Percentiles rank a stretch among this genome's conserved stretches.
Conservation (phyloP, 2,888 invertebrate species). For the Lathronympha strigana region DNA sequence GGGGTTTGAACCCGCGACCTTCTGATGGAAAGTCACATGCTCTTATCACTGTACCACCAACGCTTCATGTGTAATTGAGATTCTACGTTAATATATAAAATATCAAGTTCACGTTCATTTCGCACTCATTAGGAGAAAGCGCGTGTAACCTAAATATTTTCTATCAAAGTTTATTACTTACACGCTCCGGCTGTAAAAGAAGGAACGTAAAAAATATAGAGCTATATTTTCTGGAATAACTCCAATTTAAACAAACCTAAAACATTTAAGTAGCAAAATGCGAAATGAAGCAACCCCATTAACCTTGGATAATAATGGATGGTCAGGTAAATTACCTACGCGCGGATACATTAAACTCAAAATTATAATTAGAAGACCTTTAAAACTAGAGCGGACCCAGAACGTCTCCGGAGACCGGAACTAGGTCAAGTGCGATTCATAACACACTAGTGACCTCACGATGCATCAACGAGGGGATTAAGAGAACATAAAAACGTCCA, state of each 20-base stretch:
- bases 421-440: slow-evolving; percentile 69
- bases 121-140: too few relatives aligned
- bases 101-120: too few relatives aligned
- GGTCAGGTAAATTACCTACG: slow-evolving; percentile 17
- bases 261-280: not conserved
- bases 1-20: slow-evolving; percentile 90
- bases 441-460: slow-evolving; percentile 60
- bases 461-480: slow-evolving; percentile 46
- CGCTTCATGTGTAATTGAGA: too few relatives aligned
- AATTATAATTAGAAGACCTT: slow-evolving; percentile 35
- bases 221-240: too few relatives aligned
- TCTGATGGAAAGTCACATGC: too few relatives aligned
- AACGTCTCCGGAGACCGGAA: slow-evolving; percentile 56
- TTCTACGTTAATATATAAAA: too few relatives aligned
- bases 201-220: too few relatives aligned
- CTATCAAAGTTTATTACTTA: too few relatives aligned
- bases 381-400: slow-evolving; percentile 41
- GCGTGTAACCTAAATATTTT: too few relatives aligned
- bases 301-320: slow-evolving; percentile 4
- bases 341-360: slow-evolving; percentile 10
- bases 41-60: too few relatives aligned
- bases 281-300: not conserved
- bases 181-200: too few relatives aligned
- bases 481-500: slow-evolving; percentile 26
- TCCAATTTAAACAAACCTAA: too few relatives aligned